Base-by-base conservation (phyloP, 1,140 invertebrate genomes). In the Meteorus sp. region DNA sequence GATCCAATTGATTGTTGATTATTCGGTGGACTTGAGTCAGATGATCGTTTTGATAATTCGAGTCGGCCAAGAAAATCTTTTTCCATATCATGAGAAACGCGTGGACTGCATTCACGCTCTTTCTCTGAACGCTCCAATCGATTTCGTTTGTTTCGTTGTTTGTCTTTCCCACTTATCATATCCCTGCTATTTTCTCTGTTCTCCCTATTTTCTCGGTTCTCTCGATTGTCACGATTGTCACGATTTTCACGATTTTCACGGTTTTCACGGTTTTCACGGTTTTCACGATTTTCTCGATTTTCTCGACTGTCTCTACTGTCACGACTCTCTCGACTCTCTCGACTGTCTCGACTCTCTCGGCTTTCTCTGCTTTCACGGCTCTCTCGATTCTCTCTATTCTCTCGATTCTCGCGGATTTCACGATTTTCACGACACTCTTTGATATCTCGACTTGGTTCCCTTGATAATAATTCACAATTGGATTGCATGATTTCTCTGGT, bases 1-100 rank as follows among this genome's bases (percentile, higher is more conserved):
- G 67, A 65, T 0, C 62, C 22, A n/a, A n/a, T n/a, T n/a, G n/a
- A n/a, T n/a, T n/a, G n/a, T 43, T 76, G 72, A 9, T 77, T 76
- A 19, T 64, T 74, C 1, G 69, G 61, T 3, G 67, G 62, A 47
- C 59, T 74, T 0, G 67, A 39, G 0, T 79, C 74, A 2, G 63
- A 74, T 29, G 69, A 64, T 22, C 79, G 79, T 0, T 74, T 61
- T 0, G 75, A 62, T 8, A 87, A 68, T 64, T 89, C 86, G 45
- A 88, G 73, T 11, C 83, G 81, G 29, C 84, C 82, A 15, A 88
- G 70, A 68, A 88, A 88, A 57, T 88, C 87, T 66, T 87, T 85
- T 63, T 88, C 85, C 15, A 83, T 62, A 4, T 80, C 77, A 27
- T 77, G 76, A 9, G 72, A 71, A 0, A 80, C 74, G 13, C 76